phyloP scores from a whole-genome alignment of 2,888 invertebrate species.

The Tribolium freemani region DNA sequence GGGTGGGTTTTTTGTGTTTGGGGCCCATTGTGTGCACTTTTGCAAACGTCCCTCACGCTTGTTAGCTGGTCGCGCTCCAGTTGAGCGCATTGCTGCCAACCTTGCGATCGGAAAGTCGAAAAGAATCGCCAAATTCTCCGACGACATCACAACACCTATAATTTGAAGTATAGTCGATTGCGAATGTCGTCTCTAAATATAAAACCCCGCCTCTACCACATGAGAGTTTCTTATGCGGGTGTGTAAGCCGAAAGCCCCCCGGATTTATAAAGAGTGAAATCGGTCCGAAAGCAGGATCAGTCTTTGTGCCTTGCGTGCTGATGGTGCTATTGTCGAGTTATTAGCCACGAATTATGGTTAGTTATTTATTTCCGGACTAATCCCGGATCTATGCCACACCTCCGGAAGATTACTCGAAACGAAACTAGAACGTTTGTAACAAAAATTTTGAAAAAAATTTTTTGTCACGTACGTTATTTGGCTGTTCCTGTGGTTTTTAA shows the following conservation, averaged over 20 bases:
- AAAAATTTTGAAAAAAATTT: constrained; percentile 1
- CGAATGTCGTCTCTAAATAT: constrained; percentile 36
- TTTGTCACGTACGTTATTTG: neutral
- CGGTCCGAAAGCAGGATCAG: constrained; percentile 13
- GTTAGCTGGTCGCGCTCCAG: constrained; percentile 26
- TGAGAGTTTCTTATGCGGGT: constrained; percentile 33
- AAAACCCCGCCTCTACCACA: constrained; percentile 34
- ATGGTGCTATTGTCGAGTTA: constrained; percentile 5
- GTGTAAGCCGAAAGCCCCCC: constrained; percentile 12
- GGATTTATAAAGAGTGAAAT: constrained; percentile 34
- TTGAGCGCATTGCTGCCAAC: constrained; percentile 32
- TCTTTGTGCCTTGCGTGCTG: constrained; percentile 7
- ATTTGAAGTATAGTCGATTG: constrained; percentile 39
- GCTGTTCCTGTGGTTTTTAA: neutral
- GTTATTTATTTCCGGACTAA: constrained; percentile 13
- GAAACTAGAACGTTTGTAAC: constrained; percentile 18
- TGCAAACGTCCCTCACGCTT: constrained; percentile 5
- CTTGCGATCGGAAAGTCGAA: constrained; percentile 28
- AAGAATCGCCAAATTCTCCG: constrained; percentile 41
- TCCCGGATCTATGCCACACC: constrained; percentile 9
- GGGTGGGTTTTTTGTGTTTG: neutral
- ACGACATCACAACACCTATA: constrained; percentile 34
- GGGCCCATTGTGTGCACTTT: neutral
- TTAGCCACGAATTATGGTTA: constrained; percentile 20
- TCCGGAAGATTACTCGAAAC: constrained; percentile 2